Evolutionary conservation across 2,797 vertebrate species (phyloP), one percentile per base, ranked within the genome.

Genomic region (Merluccius polli): DNA sequence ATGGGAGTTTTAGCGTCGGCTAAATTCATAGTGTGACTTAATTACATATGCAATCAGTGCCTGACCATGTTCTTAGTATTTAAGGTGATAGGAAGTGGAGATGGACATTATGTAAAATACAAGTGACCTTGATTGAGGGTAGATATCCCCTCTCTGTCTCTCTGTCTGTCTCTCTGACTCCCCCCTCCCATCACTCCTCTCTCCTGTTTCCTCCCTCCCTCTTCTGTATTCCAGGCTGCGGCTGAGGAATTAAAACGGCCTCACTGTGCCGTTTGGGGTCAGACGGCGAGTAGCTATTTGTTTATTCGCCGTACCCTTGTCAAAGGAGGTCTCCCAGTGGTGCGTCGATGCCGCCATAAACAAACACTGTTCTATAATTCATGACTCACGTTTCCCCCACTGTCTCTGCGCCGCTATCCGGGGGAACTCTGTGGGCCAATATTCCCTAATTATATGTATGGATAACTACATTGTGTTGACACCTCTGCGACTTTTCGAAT

Each of bases 111-210:
- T 77, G 85, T 83, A 76, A 79, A 52, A 77, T 1, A 68, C n/a
- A 78, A 71, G 77, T 91, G 87, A 91, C 90, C 87, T 90, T 92
- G 86, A 74, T 71, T 15, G 69, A 75, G 18, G 77, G 69, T 36
- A 12, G 67, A 52, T 27, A 38, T 72, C 18, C 18, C 21, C 44
- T 48, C 3, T 48, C 44, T 48, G 0, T 48, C 44, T 48, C 16
- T 48, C 48, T n/a, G 4, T 48, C 41, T 48, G 2, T 48, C 3
- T 18, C 2, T 48, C 41, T 18, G 33, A 35, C 33, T 35, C 8
- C 8, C 8, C 16, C 21, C 16, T 21, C 16, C 21, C 16, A n/a
- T 41, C 38, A 13, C 11, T 41, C 12, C 16, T 48, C 16, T 48
- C 16, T 48, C 48, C 18, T 48, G 15, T 48, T 0, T 21, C 48